These are phyloP conservation scores for Thinocorus orbignyianus DNA, from an alignment of 2,113 vertebrate species.

Conservation along the genomic window DNA sequence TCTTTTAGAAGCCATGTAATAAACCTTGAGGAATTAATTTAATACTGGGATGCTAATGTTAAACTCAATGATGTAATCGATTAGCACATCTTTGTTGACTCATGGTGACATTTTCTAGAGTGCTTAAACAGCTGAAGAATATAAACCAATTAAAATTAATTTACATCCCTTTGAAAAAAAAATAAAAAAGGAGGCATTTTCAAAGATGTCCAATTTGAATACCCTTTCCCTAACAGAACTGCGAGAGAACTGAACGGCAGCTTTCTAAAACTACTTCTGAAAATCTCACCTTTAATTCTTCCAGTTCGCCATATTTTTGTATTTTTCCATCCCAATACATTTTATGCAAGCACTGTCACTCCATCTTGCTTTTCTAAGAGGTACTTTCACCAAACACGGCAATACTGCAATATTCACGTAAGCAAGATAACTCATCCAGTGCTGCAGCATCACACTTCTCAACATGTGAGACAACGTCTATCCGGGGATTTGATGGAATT, in stretches of 20 bases:
- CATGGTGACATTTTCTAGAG: slow-evolving; percentile 31
- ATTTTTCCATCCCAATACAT: neutral
- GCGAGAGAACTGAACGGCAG: neutral
- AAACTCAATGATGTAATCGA: slow-evolving; percentile 2
- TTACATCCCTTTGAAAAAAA: neutral
- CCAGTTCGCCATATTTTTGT: neutral
- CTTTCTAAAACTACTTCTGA: neutral
- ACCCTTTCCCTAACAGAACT: neutral
- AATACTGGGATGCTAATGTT: neutral
- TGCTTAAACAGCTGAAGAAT: slow-evolving; percentile 2
- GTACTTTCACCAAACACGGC: neutral
- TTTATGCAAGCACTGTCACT: neutral
- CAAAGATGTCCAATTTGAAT: neutral
- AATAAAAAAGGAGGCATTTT: neutral
- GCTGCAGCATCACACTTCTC: slow-evolving; percentile 34
- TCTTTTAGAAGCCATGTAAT: neutral
- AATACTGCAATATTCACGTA: neutral
- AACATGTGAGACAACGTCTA: neutral
- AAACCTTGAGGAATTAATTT: neutral
- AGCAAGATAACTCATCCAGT: neutral
- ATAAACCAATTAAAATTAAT: slow-evolving; percentile 2
- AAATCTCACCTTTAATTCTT: slow-evolving; percentile 4
- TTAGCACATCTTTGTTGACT: slow-evolving; percentile 43
- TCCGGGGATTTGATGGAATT: slow-evolving; percentile 21
- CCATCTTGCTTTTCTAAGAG: neutral